phyloP scores from a whole-genome alignment of 2,888 invertebrate species.

The Diarsia dahlii region DNA sequence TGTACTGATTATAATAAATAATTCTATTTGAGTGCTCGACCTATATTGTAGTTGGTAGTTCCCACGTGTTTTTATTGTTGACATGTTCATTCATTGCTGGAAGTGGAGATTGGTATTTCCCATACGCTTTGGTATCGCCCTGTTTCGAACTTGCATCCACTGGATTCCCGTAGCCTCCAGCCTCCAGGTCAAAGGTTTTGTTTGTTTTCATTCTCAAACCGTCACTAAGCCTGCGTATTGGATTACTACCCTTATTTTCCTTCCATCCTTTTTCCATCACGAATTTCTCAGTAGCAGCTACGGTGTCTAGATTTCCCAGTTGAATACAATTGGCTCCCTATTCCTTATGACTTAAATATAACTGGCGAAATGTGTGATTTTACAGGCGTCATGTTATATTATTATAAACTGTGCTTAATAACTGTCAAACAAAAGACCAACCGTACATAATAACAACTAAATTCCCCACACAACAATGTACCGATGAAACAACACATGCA shows the following conservation, averaged over 20 bases:
- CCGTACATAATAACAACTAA: no score
- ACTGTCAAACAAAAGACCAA: background rate
- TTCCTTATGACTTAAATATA: no score
- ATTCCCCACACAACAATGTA: conserved; percentile 8
- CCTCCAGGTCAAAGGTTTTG: background rate
- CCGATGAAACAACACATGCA: conserved; percentile 17
- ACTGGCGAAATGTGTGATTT: no score
- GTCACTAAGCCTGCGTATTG: background rate
- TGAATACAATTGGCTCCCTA: no score
- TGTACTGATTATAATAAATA: conserved; percentile 45
- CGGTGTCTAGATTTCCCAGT: no score
- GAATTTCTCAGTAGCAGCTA: no score
- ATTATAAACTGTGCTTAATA: no score
- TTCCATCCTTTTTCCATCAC: background rate
- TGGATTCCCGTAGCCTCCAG: background rate
- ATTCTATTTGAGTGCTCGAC: conserved; percentile 22
- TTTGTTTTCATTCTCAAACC: background rate
- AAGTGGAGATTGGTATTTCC: background rate
- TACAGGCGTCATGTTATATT: no score
- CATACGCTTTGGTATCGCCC: no score
- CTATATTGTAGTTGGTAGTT: background rate
- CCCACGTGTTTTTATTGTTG: conserved; percentile 1
- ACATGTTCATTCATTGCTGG: background rate
- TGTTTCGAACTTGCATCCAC: background rate
- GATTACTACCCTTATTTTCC: background rate